These are phyloP conservation scores for Nestor notabilis DNA, from an alignment of 2,113 vertebrate genomes.

Conservation along the genomic window DNA sequence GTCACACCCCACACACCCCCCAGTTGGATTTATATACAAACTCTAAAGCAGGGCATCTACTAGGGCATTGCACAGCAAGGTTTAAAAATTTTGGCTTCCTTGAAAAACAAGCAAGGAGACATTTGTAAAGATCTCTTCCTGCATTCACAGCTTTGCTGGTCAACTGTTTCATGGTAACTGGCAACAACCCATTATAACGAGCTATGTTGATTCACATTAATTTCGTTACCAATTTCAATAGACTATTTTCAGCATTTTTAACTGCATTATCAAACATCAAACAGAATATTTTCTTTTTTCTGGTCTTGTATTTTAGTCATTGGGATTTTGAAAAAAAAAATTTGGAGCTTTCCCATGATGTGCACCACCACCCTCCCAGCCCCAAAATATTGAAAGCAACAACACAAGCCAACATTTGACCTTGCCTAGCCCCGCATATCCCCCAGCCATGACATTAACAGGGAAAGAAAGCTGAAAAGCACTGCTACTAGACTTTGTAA, in stretches of 20 bases:
- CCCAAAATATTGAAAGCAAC: background rate
- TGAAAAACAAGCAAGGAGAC: background rate
- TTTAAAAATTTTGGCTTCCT: background rate
- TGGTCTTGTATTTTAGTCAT: background rate
- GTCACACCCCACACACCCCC: fast-evolving
- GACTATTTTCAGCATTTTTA: background rate
- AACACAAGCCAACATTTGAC: background rate
- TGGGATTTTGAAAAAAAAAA: background rate
- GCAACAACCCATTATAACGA: background rate
- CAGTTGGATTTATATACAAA: background rate
- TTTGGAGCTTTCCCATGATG: background rate
- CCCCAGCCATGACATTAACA: background rate
- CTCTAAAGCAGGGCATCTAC: background rate
- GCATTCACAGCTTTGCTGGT: background rate
- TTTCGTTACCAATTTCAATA: background rate
- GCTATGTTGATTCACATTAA: background rate
- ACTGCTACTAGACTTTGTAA: conserved; percentile 38
- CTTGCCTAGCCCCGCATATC: background rate
- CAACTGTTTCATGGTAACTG: background rate
- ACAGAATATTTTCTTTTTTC: background rate
- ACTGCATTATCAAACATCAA: background rate
- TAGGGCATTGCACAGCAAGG: background rate
- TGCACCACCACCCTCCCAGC: background rate
- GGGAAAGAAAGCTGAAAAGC: conserved; percentile 14
- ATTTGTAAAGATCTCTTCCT: background rate